Conservation (phyloP, 2,888 invertebrate genomes). For the Escarpia spicata region DNA sequence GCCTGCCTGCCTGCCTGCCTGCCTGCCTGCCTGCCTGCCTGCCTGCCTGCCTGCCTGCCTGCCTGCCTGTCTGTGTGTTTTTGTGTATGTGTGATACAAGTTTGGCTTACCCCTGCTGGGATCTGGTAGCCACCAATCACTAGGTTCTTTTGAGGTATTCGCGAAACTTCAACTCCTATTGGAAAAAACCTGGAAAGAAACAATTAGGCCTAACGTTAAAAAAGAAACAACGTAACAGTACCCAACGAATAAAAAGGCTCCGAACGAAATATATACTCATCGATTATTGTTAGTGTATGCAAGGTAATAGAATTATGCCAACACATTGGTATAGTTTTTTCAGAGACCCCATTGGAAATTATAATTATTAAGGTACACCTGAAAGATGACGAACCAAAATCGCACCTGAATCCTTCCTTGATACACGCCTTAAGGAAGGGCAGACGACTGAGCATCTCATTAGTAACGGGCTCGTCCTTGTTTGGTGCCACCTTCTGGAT, state of each 20-base stretch:
- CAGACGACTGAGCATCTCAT: conserved; percentile 73
- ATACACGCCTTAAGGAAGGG: conserved; percentile 80
- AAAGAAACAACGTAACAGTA: background rate
- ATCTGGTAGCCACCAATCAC: conserved; percentile 79
- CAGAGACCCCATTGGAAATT: too few species aligned
- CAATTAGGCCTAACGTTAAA: background rate
- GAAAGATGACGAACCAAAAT: background rate
- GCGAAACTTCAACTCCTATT: conserved; percentile 79
- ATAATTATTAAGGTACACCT: conserved; percentile 39
- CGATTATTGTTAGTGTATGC: too few species aligned
- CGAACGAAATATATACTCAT: too few species aligned
- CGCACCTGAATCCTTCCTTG: conserved; percentile 74
- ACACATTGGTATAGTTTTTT: too few species aligned
- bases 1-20: too few species aligned
- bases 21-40: too few species aligned
- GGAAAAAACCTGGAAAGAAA: conserved; percentile 76
- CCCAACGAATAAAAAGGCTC: background rate
- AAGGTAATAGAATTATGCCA: too few species aligned
- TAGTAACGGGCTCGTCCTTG: conserved; percentile 60
- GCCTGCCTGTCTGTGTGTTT: conserved; percentile 43
- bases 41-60: too few species aligned
- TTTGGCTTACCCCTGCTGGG: conserved; percentile 76
- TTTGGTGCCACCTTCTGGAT: conserved; percentile 57
- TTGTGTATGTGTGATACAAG: conserved; percentile 33
- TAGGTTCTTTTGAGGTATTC: conserved; percentile 77